These are phyloP conservation scores for Drosophila insularis DNA, from an alignment of 1,140 invertebrate species.

Conservation along the genomic window DNA sequence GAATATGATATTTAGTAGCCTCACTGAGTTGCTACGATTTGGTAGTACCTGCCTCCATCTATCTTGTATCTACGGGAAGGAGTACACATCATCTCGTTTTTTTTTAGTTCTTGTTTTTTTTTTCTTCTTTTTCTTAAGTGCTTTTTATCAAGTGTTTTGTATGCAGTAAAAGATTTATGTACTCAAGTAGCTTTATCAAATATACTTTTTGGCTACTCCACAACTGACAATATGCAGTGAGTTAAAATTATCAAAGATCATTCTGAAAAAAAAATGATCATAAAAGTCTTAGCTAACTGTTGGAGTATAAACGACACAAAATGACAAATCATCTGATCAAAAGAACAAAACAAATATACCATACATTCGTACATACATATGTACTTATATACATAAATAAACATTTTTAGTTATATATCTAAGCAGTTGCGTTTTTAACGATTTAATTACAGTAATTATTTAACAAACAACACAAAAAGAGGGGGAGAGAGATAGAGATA, in stretches of 20 bases:
- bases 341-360: not conserved
- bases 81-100: not conserved
- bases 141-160: slow-evolving; percentile 43
- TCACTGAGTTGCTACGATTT: slow-evolving; percentile 28
- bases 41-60: slow-evolving; percentile 27
- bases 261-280: slow-evolving; percentile 14
- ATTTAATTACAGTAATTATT: not conserved
- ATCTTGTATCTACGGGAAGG: slow-evolving; percentile 3
- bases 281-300: slow-evolving; percentile 55
- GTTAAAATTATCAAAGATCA: slow-evolving; percentile 34
- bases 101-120: not conserved
- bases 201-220: slow-evolving; percentile 37
- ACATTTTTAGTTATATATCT: not conserved
- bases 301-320: slow-evolving; percentile 14
- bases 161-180: slow-evolving; percentile 60
- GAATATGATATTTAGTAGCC: slow-evolving; percentile 60
- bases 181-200: slow-evolving; percentile 61
- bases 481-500: not conserved
- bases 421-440: slow-evolving; percentile 1
- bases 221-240: slow-evolving; percentile 57
- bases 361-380: not conserved
- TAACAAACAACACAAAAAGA: not conserved
- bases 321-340: slow-evolving; percentile 18
- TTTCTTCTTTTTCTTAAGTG: slow-evolving; percentile 26
- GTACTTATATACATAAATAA: not conserved